Percentiles rank a stretch among this genome's conserved stretches.
Evolutionary conservation across 1,140 invertebrate genomes (phyloP).

Genomic region (Heliconius congener): DNA sequence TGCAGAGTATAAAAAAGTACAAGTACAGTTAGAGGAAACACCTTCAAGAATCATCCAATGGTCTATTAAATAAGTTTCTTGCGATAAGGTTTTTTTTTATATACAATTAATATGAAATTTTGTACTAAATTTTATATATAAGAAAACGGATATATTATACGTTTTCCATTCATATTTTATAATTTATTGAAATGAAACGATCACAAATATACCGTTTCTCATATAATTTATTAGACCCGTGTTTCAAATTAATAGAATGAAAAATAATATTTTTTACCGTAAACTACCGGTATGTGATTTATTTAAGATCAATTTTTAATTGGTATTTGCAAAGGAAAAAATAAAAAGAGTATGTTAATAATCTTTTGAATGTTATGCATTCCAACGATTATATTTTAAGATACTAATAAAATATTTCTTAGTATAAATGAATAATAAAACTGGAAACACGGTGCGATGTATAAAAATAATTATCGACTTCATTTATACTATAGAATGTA

Average conservation of each 20-base stretch:
- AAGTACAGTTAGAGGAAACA: too few relatives aligned
- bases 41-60: too few relatives aligned
- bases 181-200: slow-evolving; percentile 1
- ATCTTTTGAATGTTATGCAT: not conserved
- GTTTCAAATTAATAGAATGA: not conserved
- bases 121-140: not conserved
- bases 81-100: too few relatives aligned
- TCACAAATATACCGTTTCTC: slow-evolving; percentile 6
- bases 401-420: slow-evolving; percentile 4
- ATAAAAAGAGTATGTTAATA: not conserved
- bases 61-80: too few relatives aligned
- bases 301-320: not conserved
- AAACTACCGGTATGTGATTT: not conserved
- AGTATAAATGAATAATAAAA: not conserved
- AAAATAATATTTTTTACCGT: not conserved
- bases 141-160: too few relatives aligned
- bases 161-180: not conserved
- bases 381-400: not conserved
- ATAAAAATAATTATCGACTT: not conserved
- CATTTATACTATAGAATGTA: not conserved
- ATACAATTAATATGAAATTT: too few relatives aligned
- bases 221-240: slow-evolving; percentile 2
- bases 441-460: not conserved
- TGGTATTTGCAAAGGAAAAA: not conserved
- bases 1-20: too few relatives aligned